Percentiles rank a stretch among this genome's conserved stretches.
These are phyloP conservation scores for Papilio aristodemus DNA, from an alignment of 1,140 invertebrate genomes.

Conservation along the genomic window DNA sequence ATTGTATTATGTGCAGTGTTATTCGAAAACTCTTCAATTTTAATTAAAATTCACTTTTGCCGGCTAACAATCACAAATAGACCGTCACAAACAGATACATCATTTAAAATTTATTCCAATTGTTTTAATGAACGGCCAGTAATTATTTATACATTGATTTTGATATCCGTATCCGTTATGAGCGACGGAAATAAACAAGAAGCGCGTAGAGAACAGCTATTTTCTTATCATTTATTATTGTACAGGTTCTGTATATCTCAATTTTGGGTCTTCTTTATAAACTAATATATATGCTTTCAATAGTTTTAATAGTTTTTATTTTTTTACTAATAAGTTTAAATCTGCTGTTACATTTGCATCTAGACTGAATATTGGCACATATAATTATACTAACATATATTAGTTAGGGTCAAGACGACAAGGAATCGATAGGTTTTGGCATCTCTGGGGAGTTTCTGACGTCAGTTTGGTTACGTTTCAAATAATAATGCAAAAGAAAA, in stretches of 20 bases:
- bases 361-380: too few species aligned
- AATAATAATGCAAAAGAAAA: background rate
- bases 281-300: too few species aligned
- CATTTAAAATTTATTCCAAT: conserved; percentile 11
- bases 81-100: conserved; percentile 4
- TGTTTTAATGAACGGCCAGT: background rate
- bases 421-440: too few species aligned
- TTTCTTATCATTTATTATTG: background rate
- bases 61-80: background rate
- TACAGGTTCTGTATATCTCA: too few species aligned
- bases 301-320: too few species aligned
- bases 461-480: too few species aligned
- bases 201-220: background rate
- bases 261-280: too few species aligned
- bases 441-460: too few species aligned
- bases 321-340: too few species aligned
- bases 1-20: background rate
- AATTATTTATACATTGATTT: conserved; percentile 5
- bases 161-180: background rate
- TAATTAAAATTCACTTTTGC: conserved; percentile 6
- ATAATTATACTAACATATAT: too few species aligned
- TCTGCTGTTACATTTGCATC: too few species aligned
- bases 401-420: too few species aligned
- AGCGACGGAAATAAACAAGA: background rate
- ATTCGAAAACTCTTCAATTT: background rate